Evolutionary conservation across 1,140 invertebrate genomes (phyloP), one percentile per base, ranked within the genome.

Genomic region (Heterodera schachtii): DNA sequence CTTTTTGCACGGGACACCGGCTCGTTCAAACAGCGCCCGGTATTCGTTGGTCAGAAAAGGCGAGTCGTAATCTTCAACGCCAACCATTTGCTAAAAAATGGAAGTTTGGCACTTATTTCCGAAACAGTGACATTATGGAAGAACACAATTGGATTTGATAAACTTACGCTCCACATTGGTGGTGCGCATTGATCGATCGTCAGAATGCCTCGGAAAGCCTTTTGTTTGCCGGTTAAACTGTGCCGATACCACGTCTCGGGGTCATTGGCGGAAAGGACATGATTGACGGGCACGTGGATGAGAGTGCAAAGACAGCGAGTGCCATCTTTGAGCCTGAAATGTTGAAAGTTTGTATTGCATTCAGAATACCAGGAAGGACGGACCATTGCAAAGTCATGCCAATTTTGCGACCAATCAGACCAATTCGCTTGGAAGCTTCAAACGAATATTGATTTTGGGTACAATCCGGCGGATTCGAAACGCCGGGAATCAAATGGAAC

Each of bases 331-430:
- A 82, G 49, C 84, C 84, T 85, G 83, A 86, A 87, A 44, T 41
- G 69, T 9, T 8, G 16, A 64, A 60, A 64, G 19, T 64, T 19
- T 19, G 16, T 2, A 19, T 16, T 16, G 16, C 11, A 19, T 16
- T 16, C 4, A 19, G 19, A 64, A 64, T 4, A 19, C 13, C 11
- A 64, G 13, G 16, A 64, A 64, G 16, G 13, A 64, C 3, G 31
- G 60, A 85, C 96, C 96, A 99, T 90, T 98, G 91, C 16, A 95
- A 95, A 90, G 96, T 94, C 76, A 94, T 91, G 52, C 97, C 97
- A 89, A 99, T 94, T 92, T 99, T 99, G 77, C 93, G 92, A 0
- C 94, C 96, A 89, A 99, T 94, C 2, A 98, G 88, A 69, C 97
- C 97, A 82, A 93, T 93, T 87, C 97, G 92, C 81, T 92, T 91